Percentiles rank a stretch among this genome's conserved stretches.
Conservation (phyloP, 2,113 vertebrate genomes). For the Amia ocellicauda region DNA sequence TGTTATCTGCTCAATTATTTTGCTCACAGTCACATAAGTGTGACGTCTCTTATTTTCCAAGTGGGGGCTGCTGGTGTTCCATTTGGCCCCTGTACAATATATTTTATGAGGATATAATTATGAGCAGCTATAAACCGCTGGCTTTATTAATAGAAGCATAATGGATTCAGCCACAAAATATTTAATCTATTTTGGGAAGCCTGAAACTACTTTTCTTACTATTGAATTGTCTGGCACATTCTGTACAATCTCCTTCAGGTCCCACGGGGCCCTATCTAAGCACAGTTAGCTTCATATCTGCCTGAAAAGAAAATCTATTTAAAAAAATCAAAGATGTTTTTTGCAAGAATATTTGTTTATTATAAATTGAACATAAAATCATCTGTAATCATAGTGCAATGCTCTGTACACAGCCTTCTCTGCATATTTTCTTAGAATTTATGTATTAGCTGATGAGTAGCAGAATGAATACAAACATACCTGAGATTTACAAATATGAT, state of each 20-base stretch:
- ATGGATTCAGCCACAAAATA: not conserved
- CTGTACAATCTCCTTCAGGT: constrained; percentile 8
- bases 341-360: constrained; percentile 6
- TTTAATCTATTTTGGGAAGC: constrained; percentile 15
- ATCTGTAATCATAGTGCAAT: not conserved
- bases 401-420: not conserved
- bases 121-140: constrained; percentile 8
- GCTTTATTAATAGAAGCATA: constrained; percentile 26
- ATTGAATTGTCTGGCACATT: constrained; percentile 23
- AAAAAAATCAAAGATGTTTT: too few species aligned
- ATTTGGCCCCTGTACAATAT: not conserved
- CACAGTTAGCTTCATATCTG: not conserved
- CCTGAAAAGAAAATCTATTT: too few species aligned
- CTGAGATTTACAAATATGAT: too few species aligned
- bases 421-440: not conserved
- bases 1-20: too few species aligned
- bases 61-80: not conserved
- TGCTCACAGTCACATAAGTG: not conserved
- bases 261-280: not conserved
- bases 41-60: not conserved
- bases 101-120: not conserved
- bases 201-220: constrained; percentile 22
- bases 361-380: not conserved
- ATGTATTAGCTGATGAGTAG: constrained; percentile 1
- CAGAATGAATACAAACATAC: too few species aligned